Conservation (phyloP, 2,888 invertebrate species). For the Halictus ligatus region DNA sequence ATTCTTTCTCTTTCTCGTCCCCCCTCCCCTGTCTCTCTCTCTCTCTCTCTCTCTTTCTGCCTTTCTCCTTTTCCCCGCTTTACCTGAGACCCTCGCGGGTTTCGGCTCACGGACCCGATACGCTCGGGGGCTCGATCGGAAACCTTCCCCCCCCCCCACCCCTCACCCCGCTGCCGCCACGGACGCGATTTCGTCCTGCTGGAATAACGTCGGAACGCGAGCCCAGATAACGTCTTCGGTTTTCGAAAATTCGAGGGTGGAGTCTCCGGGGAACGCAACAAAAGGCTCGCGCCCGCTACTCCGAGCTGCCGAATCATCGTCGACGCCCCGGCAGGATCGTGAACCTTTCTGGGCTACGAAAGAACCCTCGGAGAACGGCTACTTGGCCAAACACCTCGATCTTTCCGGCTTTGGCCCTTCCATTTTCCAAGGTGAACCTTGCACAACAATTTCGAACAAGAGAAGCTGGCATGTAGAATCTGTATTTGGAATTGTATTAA, state of each 20-base stretch:
- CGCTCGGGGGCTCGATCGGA: constrained; percentile 46
- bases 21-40: neutral
- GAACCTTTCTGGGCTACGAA: neutral
- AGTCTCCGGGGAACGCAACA: neutral
- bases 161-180: neutral
- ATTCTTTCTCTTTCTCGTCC: neutral
- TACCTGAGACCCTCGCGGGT: constrained; percentile 49
- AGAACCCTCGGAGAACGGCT: constrained; percentile 1
- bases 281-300: neutral
- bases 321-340: neutral
- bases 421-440: neutral
- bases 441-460: neutral
- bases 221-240: constrained; percentile 1
- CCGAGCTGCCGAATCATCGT: constrained; percentile 7
- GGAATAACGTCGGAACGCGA: constrained; percentile 8
- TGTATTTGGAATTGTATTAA: neutral
- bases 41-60: neutral
- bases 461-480: too few relatives aligned
- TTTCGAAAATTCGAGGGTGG: neutral
- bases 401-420: neutral
- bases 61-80: constrained; percentile 12
- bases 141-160: constrained; percentile 11
- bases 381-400: neutral
- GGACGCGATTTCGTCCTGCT: constrained; percentile 8
- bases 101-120: constrained; percentile 44